Evolutionary conservation across 2,888 invertebrate species (phyloP).

Genomic region (Lymantria monacha): DNA sequence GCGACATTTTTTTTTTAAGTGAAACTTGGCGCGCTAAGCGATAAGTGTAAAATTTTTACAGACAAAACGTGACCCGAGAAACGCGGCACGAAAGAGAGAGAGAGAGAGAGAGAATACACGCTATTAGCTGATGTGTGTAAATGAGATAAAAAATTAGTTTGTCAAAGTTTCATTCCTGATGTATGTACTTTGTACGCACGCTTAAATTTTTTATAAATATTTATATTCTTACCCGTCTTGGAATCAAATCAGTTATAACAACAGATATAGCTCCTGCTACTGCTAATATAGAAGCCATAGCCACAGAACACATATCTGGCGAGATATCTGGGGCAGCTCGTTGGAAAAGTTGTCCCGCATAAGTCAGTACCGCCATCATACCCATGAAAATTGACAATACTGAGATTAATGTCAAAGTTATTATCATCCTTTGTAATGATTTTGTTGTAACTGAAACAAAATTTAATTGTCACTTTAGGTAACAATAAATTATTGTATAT

Average conservation of each 20-base stretch:
- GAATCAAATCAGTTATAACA: slow-evolving; percentile 70
- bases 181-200: no score
- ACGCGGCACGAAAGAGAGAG: no score
- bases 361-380: slow-evolving; percentile 44
- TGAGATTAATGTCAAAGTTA: slow-evolving; percentile 18
- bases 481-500: background rate
- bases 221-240: slow-evolving; percentile 67
- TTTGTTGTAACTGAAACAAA: slow-evolving; percentile 51
- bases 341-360: slow-evolving; percentile 67
- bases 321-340: slow-evolving; percentile 66
- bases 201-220: background rate
- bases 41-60: no score
- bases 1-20: no score
- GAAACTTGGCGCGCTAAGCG: no score
- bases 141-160: no score
- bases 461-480: background rate
- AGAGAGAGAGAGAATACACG: no score
- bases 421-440: slow-evolving; percentile 49
- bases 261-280: slow-evolving; percentile 58
- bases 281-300: slow-evolving; percentile 76
- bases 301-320: slow-evolving; percentile 71
- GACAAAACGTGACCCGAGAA: no score
- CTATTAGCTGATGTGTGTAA: no score
- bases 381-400: slow-evolving; percentile 42
- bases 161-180: no score